These are phyloP conservation scores for Sarcophilus harrisii DNA, from an alignment of 2,797 vertebrate species.

Conservation along the genomic window DNA sequence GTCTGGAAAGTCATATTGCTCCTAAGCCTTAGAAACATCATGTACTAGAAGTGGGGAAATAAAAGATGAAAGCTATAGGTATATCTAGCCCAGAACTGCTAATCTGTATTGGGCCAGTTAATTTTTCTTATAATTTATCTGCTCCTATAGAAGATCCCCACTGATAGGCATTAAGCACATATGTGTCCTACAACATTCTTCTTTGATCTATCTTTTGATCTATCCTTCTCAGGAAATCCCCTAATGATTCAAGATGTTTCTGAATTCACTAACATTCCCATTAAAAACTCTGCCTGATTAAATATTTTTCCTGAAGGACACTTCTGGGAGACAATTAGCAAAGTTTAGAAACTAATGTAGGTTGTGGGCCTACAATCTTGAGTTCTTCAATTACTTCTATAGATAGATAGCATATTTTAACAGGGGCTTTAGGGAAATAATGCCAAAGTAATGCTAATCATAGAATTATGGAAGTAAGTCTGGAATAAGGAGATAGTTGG, in stretches of 20 bases:
- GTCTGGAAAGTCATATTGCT: not conserved
- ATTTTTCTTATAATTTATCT: not conserved
- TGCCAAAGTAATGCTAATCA: not conserved
- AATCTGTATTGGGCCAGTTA: not conserved
- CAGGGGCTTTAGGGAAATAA: not conserved
- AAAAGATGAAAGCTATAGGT: not conserved
- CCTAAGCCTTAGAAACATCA: not conserved
- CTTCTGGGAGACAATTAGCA: not conserved
- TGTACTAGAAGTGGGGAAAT: not conserved
- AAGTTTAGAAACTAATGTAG: not conserved
- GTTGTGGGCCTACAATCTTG: not conserved
- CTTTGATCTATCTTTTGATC: not conserved
- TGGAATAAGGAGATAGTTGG: no score
- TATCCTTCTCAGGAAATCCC: not conserved
- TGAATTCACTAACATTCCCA: not conserved
- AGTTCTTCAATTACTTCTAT: not conserved
- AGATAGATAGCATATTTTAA: not conserved
- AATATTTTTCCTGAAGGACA: not conserved
- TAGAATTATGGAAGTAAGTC: no score
- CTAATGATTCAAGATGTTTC: not conserved
- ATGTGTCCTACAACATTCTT: not conserved
- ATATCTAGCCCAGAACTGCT: not conserved
- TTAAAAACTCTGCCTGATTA: not conserved
- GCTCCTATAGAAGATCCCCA: not conserved
- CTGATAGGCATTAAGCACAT: not conserved